Conservation (phyloP, 2,888 invertebrate species). For the Xestia c-nigrum region DNA sequence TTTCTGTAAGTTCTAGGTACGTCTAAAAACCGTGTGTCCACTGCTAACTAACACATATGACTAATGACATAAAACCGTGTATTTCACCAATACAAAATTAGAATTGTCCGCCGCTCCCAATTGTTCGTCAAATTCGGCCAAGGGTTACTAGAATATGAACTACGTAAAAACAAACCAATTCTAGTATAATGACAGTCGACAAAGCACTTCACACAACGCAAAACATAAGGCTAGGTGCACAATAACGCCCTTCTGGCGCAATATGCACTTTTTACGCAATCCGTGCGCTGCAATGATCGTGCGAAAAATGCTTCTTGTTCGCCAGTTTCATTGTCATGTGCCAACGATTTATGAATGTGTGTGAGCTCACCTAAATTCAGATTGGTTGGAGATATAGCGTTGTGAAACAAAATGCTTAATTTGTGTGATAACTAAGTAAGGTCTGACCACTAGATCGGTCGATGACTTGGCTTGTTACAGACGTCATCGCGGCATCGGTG, state of each 20-base stretch:
- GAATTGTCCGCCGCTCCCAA: constrained; percentile 60
- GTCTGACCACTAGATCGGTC: constrained; percentile 64
- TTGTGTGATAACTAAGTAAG: constrained; percentile 60
- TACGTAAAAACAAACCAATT: constrained; percentile 63
- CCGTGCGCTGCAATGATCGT: constrained; percentile 78
- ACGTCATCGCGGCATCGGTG: constrained; percentile 40
- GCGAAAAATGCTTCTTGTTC: constrained; percentile 83
- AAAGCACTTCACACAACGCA: constrained; percentile 68
- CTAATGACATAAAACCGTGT: constrained; percentile 54
- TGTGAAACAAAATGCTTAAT: constrained; percentile 75
- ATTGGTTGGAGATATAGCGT: constrained; percentile 78
- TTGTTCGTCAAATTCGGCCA: constrained; percentile 66
- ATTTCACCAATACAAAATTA: constrained; percentile 31
- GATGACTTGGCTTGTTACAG: constrained; percentile 50
- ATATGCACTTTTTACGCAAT: constrained; percentile 80
- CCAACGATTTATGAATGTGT: constrained; percentile 77
- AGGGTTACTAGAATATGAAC: constrained; percentile 67
- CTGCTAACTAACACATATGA: constrained; percentile 9
- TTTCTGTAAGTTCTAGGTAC: background rate
- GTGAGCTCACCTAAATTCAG: constrained; percentile 73
- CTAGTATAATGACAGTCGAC: constrained; percentile 61
- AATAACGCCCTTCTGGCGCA: constrained; percentile 82
- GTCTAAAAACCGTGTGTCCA: background rate
- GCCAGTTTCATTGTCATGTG: constrained; percentile 84
- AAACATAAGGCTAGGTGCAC: constrained; percentile 69